Evolutionary conservation across 2,888 invertebrate genomes (phyloP), one percentile per base, ranked within the genome.

Genomic region (Hydrotaea diabolus): DNA sequence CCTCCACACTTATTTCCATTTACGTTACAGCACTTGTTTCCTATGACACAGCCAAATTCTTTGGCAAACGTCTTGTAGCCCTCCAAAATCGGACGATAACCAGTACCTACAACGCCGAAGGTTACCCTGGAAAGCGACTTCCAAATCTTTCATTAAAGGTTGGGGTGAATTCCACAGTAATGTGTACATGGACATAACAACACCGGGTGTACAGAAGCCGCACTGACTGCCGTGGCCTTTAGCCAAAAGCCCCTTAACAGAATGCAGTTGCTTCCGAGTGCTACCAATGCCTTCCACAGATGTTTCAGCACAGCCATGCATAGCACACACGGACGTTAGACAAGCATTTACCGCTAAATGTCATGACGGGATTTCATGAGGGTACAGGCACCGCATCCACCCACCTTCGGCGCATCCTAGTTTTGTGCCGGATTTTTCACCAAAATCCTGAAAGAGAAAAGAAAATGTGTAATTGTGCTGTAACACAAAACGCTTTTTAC

Each of bases 111-210:
- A 98, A 83, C 98, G 94, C 88, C 98, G 98, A 9, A 98, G 93
- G 88, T 95, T 95, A 90, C 97, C 97, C 93, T 97, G 97, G 87
- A 97, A 95, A 0, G 97, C 95, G 7, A 94, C 93, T 92, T 97
- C 97, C 87, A 98, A 93, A 85, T 98, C 95, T 15, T 94, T 92
- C 93, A 96, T 95, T 0, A 94, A 93, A 5, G 98, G 97, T 88
- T 94, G 94, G 0, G 94, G 93, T 57, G 94, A 94, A 87, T 94
- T 96, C 88, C 98, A 93, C 0, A 98, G 92, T 57, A 98, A 93
- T 0, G 97, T 94, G 89, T 98, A 98, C 97, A 98, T 98, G 0
- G 98, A 98, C 98, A 99, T 99, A 0, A 99, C 97, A 85, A 99
- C 97, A 36, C 98, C 98, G 0, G 98, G 98, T 0, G 98, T 98